Percentiles rank a stretch among this genome's conserved stretches.
Conservation (phyloP, 2,888 invertebrate genomes). For the Pharmacophagus antenor region DNA sequence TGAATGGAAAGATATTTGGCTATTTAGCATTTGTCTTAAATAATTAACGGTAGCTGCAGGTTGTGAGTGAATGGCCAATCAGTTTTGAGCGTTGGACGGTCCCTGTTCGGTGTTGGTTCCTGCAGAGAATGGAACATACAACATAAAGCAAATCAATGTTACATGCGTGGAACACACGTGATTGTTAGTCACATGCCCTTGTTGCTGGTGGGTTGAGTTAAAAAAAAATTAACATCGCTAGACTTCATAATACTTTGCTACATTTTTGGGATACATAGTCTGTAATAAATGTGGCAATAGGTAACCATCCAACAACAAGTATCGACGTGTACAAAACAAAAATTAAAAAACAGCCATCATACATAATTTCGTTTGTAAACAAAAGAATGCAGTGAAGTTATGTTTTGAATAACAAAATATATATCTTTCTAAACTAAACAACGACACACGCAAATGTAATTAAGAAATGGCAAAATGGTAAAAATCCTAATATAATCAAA, state of each 20-base stretch:
- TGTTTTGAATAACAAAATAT: not conserved
- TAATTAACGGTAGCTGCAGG: slow-evolving; percentile 34
- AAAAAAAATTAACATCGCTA: not conserved
- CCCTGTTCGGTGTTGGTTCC: slow-evolving; percentile 76
- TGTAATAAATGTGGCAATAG: not conserved
- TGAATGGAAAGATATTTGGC: slow-evolving; percentile 14
- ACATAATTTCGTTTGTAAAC: slow-evolving; percentile 5
- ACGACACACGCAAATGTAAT: no score
- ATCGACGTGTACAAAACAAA: slow-evolving; percentile 3
- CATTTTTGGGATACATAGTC: not conserved
- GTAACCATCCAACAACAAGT: slow-evolving; percentile 16
- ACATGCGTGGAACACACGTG: slow-evolving; percentile 72
- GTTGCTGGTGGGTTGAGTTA: slow-evolving; percentile 6
- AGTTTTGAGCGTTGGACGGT: slow-evolving; percentile 68
- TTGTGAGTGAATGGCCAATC: slow-evolving; percentile 48
- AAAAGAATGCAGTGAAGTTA: slow-evolving; percentile 10
- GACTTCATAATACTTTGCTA: not conserved
- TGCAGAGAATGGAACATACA: slow-evolving; percentile 70
- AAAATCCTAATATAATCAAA: no score
- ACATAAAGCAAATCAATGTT: slow-evolving; percentile 70
- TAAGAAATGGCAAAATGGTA: no score
- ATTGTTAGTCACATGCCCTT: slow-evolving; percentile 38
- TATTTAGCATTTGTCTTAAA: slow-evolving; percentile 29
- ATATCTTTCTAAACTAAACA: not conserved
- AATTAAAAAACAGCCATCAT: not conserved